Conservation (phyloP, 30 jellyfish, hydroid and myxozoan species). For the Aurelia sp. region DNA sequence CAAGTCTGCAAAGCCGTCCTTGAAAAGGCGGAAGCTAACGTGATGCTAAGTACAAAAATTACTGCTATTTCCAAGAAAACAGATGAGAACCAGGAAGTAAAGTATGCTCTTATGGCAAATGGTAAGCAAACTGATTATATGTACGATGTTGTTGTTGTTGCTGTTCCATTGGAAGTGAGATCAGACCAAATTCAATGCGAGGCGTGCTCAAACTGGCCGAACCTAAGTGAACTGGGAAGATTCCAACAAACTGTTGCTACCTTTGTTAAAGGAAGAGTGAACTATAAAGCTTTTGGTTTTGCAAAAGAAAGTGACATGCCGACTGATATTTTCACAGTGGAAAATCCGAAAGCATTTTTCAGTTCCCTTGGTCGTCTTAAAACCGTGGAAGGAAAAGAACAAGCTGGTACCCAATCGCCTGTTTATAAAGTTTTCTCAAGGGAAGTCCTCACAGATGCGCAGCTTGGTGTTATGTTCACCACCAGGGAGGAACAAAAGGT, state of each 20-base stretch:
- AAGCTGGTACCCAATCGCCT: conserved; percentile 11
- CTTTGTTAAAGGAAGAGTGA: conserved; percentile 63
- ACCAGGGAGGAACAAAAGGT: conserved; percentile 10
- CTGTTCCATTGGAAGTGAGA: conserved; percentile 87
- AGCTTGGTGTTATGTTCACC: conserved; percentile 35
- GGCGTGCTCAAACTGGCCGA: conserved; percentile 84
- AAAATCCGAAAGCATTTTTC: conserved; percentile 36
- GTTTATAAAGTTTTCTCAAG: conserved; percentile 83
- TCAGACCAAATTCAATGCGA: conserved; percentile 57
- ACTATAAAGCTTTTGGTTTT: conserved; percentile 66
- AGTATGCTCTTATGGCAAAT: conserved; percentile 30
- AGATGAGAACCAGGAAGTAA: conserved; percentile 12
- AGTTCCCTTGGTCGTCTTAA: conserved; percentile 67
- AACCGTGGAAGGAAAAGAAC: conserved; percentile 53
- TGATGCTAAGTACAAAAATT: conserved; percentile 42
- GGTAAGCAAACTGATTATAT: conserved; percentile 13
- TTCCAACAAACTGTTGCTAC: conserved; percentile 86
- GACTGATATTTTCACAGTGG: conserved; percentile 66
- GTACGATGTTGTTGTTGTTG: conserved; percentile 87
- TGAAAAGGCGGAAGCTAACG: conserved; percentile 50
- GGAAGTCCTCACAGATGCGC: conserved; percentile 60
- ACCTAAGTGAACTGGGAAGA: conserved; percentile 30
- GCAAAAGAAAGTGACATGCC: conserved; percentile 65
- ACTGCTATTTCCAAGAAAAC: conserved; percentile 36
- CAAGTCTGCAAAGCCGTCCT: conserved; percentile 68